phyloP scores from a whole-genome alignment of 2,797 vertebrate genomes.

The Apodemus agrarius region DNA sequence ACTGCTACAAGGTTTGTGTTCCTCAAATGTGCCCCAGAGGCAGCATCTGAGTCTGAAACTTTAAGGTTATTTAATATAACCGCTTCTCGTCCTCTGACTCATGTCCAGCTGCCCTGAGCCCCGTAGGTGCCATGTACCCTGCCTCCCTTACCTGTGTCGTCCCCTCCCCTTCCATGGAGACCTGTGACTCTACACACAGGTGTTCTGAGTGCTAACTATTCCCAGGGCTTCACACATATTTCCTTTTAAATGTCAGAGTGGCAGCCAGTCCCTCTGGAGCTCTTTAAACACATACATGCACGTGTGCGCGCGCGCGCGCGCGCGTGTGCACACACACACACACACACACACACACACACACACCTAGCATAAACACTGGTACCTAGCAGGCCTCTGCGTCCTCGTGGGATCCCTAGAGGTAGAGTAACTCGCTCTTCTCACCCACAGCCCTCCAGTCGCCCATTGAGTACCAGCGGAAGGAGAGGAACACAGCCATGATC shows the following conservation, averaged over 20 bases:
- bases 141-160: not conserved
- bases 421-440: slow-evolving; percentile 33
- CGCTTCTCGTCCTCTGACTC: not conserved
- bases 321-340: fast-evolving
- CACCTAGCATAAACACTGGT: not conserved
- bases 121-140: not conserved
- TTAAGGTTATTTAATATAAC: not conserved
- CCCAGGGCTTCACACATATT: not conserved
- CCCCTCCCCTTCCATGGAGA: not conserved
- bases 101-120: not conserved
- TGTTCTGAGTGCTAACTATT: not conserved
- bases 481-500: slow-evolving; percentile 91
- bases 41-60: not conserved
- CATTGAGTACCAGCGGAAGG: slow-evolving; percentile 97
- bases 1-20: not conserved
- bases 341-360: fast-evolving
- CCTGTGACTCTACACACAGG: not conserved
- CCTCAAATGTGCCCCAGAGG: not conserved
- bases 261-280: not conserved
- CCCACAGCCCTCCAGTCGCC: slow-evolving; percentile 95
- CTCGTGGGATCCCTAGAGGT: not conserved
- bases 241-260: not conserved
- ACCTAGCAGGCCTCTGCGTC: not conserved
- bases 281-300: no score
- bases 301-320: fast-evolving